These are phyloP conservation scores for Gymnoscelis rufifasciata DNA, from an alignment of 2,888 invertebrate species.

Conservation along the genomic window DNA sequence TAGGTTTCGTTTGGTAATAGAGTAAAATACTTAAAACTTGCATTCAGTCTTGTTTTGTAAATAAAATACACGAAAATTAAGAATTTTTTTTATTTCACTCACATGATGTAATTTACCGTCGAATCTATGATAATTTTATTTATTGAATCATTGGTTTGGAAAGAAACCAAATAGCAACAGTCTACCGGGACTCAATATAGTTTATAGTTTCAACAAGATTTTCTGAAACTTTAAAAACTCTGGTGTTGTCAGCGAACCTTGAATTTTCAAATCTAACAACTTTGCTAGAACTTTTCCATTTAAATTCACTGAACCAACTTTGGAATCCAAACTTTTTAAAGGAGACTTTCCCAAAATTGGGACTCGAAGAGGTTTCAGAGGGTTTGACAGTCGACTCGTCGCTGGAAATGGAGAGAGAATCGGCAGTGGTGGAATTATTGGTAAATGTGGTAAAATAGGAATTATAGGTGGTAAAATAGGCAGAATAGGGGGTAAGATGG, in stretches of 20 bases:
- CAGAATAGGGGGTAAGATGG: constrained; percentile 31
- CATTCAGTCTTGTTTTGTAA: too few relatives aligned
- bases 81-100: too few relatives aligned
- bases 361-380: constrained; percentile 37
- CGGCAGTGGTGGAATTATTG: constrained; percentile 30
- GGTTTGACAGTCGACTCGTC: constrained; percentile 21
- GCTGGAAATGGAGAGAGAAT: constrained; percentile 29
- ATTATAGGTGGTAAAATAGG: constrained; percentile 29
- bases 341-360: constrained; percentile 37
- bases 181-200: too few relatives aligned
- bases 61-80: too few relatives aligned
- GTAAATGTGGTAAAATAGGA: constrained; percentile 22
- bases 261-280: constrained; percentile 43
- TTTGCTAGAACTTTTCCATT: constrained; percentile 38
- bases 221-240: constrained; percentile 50
- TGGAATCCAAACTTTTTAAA: constrained; percentile 36
- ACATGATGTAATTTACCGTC: too few relatives aligned
- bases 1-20: too few relatives aligned
- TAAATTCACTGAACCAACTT: constrained; percentile 33
- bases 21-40: too few relatives aligned
- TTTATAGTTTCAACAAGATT: constrained; percentile 33
- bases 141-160: too few relatives aligned
- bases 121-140: too few relatives aligned
- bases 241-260: constrained; percentile 43
- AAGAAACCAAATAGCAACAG: too few relatives aligned